Percentiles rank a stretch among this genome's conserved stretches.
Evolutionary conservation across 2,797 vertebrate genomes (phyloP).

Genomic region (Gouania willdenowi): DNA sequence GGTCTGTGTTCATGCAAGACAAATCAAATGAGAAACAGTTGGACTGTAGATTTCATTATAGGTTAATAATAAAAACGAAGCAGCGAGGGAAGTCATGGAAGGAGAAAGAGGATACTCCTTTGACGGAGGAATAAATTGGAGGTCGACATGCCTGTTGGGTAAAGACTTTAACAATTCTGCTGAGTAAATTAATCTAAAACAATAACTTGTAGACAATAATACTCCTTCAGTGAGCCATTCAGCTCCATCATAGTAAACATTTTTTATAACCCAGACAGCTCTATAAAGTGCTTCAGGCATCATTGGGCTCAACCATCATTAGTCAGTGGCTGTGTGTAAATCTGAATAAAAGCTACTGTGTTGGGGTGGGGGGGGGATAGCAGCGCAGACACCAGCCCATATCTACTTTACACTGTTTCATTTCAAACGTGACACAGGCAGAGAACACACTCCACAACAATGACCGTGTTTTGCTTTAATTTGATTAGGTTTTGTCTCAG

Average conservation of each 20-base stretch:
- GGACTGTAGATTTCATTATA: conserved; percentile 43
- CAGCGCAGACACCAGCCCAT: conserved; percentile 47
- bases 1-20: conserved; percentile 41
- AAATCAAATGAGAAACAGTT: conserved; percentile 55
- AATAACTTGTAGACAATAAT: conserved; percentile 68
- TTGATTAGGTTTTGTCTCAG: conserved; percentile 80
- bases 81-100: neutral
- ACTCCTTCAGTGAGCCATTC: conserved; percentile 62
- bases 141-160: conserved; percentile 15
- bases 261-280: conserved; percentile 67
- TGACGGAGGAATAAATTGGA: conserved; percentile 4
- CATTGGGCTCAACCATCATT: conserved; percentile 64
- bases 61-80: conserved; percentile 27
- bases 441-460: conserved; percentile 66
- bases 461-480: conserved; percentile 79
- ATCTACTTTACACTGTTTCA: conserved; percentile 63
- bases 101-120: neutral
- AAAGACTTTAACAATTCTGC: conserved; percentile 46
- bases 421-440: conserved; percentile 65
- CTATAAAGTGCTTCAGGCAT: conserved; percentile 70
- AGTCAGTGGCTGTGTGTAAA: conserved; percentile 63
- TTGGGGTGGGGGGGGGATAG: conserved; percentile 27
- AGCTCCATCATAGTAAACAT: conserved; percentile 70
- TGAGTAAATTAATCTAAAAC: conserved; percentile 63
- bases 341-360: conserved; percentile 46